phyloP scores from a whole-genome alignment of 2,888 invertebrate species.

The Plagiodera versicolora region DNA sequence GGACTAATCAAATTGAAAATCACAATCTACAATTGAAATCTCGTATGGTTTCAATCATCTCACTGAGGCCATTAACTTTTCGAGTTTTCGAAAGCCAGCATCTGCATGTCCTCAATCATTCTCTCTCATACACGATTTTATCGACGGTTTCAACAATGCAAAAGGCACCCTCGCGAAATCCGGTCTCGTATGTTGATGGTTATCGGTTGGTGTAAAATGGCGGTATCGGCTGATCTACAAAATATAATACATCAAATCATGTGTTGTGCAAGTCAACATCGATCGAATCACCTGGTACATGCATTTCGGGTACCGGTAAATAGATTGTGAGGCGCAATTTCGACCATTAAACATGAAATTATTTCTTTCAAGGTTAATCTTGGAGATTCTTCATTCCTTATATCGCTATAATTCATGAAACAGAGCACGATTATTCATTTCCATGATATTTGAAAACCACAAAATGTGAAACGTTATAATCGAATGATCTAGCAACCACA shows the following conservation, averaged over 20 bases:
- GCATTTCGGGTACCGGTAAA: too few species aligned
- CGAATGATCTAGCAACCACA: too few species aligned
- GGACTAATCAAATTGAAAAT: background rate
- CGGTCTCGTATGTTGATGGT: slow-evolving; percentile 2
- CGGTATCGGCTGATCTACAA: slow-evolving; percentile 9
- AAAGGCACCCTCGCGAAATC: slow-evolving; percentile 13
- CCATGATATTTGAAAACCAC: too few species aligned
- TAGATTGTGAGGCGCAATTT: too few species aligned
- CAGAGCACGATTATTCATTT: too few species aligned
- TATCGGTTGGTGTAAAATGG: slow-evolving; percentile 9
- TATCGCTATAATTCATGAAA: too few species aligned
- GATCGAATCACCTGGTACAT: too few species aligned
- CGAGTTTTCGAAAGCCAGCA: slow-evolving; percentile 8
- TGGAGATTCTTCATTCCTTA: too few species aligned
- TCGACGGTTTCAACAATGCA: slow-evolving; percentile 6
- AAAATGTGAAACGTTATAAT: too few species aligned
- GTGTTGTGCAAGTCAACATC: background rate
- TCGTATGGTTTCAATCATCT: background rate
- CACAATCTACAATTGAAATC: background rate
- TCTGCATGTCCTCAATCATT: slow-evolving; percentile 13
- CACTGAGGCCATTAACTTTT: background rate
- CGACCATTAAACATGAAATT: too few species aligned
- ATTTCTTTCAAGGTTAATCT: too few species aligned
- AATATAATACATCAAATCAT: background rate
- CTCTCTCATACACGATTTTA: slow-evolving; percentile 1